A percentile compares a stretch with the other conserved stretches of the same genome.
Conservation (phyloP, 2,797 vertebrate species). For the Amniataba percoides region DNA sequence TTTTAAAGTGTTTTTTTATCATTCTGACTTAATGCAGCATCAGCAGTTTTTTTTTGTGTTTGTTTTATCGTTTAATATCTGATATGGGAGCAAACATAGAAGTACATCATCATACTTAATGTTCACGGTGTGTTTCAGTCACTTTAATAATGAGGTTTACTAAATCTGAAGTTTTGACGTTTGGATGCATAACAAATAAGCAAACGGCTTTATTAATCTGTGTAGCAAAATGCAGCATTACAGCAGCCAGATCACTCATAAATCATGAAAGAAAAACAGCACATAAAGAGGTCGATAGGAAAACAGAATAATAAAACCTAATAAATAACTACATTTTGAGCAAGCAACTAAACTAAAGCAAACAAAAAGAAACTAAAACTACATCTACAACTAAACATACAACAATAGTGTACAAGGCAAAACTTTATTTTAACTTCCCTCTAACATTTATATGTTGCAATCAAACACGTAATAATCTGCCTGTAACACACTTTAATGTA, state of each 20-base stretch:
- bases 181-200: background rate
- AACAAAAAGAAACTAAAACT: background rate
- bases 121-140: background rate
- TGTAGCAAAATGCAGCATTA: background rate
- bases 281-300: background rate
- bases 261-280: slow-evolving; percentile 5
- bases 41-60: background rate
- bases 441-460: background rate
- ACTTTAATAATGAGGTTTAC: background rate
- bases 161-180: background rate
- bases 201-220: background rate
- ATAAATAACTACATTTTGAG: background rate
- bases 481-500: background rate
- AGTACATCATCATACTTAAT: background rate
- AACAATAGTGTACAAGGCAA: background rate
- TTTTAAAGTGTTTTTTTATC: background rate
- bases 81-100: background rate
- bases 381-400: background rate
- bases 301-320: background rate
- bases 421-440: background rate
- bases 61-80: background rate
- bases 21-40: background rate
- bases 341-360: background rate
- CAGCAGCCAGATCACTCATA: background rate
- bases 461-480: background rate